These are phyloP conservation scores for Sebastes fasciatus DNA, from an alignment of 2,113 vertebrate species.

Conservation along the genomic window DNA sequence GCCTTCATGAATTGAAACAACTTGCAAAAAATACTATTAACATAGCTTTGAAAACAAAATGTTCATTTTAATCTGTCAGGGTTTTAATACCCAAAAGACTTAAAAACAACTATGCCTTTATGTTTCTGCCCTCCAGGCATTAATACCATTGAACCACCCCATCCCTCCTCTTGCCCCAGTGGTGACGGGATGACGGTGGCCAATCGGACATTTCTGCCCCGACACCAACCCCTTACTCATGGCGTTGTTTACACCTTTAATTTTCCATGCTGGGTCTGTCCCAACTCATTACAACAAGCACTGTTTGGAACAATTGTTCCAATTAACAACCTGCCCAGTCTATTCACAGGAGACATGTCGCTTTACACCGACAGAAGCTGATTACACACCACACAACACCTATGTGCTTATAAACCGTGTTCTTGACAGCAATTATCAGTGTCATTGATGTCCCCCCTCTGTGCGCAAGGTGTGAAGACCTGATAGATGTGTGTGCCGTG, in stretches of 20 bases:
- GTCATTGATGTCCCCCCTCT: slow-evolving; percentile 40
- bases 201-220: background rate
- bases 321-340: slow-evolving; percentile 43
- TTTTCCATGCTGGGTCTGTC: slow-evolving; percentile 22
- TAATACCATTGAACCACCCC: background rate
- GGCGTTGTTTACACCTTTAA: slow-evolving; percentile 15
- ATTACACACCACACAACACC: slow-evolving; percentile 23
- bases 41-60: background rate
- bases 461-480: slow-evolving; percentile 30
- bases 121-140: background rate
- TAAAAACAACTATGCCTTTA: background rate
- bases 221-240: background rate
- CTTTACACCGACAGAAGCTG: slow-evolving; percentile 4
- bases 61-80: background rate
- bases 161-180: no score
- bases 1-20: background rate
- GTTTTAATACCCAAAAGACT: background rate
- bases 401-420: slow-evolving; percentile 11
- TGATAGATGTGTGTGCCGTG: background rate
- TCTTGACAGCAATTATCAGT: slow-evolving; percentile 57
- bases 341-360: slow-evolving; percentile 36
- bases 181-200: background rate
- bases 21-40: background rate
- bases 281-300: slow-evolving; percentile 50
- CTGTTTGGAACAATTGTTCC: slow-evolving; percentile 21